Conservation (phyloP, 2,113 vertebrate genomes). For the Phainopepla nitens region DNA sequence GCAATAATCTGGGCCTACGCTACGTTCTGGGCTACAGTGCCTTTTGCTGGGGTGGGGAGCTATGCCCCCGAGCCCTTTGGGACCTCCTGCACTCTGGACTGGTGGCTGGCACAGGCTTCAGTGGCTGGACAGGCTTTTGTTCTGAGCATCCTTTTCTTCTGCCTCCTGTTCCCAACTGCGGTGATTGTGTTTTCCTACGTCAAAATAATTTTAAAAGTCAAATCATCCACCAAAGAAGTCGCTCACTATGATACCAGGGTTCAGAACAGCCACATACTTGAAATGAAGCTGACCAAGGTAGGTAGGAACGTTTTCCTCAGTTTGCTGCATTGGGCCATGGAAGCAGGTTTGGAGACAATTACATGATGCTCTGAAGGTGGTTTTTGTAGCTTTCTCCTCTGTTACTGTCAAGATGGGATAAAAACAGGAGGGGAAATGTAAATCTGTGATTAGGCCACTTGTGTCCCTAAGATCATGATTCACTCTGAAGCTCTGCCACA, state of each 20-base stretch:
- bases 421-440: neutral
- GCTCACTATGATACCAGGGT: conserved; percentile 86
- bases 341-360: neutral
- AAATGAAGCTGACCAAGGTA: conserved; percentile 96
- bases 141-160: conserved; percentile 90
- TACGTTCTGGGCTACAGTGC: conserved; percentile 91
- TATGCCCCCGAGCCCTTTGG: conserved; percentile 94
- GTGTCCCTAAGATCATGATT: neutral
- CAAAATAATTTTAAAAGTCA: conserved; percentile 93
- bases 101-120: conserved; percentile 91
- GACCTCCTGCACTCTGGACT: conserved; percentile 94
- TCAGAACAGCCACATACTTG: conserved; percentile 82
- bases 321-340: neutral
- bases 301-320: neutral
- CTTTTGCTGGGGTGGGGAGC: conserved; percentile 87
- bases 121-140: conserved; percentile 87
- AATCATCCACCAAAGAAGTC: conserved; percentile 87
- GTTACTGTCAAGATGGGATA: neutral
- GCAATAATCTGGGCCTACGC: conserved; percentile 86
- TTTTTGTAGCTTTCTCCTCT: neutral
- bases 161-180: conserved; percentile 86
- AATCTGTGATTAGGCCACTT: neutral
- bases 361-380: rapidly evolving
- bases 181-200: conserved; percentile 90
- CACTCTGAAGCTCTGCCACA: neutral